phyloP scores from a whole-genome alignment of 2,888 invertebrate genomes.

The Drosophila tripunctata region DNA sequence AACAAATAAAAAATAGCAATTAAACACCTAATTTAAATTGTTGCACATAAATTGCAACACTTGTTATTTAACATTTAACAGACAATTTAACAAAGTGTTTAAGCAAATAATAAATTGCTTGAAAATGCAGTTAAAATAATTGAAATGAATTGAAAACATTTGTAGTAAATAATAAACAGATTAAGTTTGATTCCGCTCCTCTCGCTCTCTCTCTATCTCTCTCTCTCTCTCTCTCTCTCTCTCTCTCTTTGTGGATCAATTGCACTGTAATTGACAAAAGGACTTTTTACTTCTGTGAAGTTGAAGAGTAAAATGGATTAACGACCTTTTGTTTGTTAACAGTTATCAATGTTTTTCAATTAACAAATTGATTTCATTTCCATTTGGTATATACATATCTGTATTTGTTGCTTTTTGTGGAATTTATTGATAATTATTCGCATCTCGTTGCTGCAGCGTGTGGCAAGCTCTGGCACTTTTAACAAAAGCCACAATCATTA shows the following conservation, averaged over 20 bases:
- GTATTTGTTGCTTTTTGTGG: slow-evolving; percentile 4
- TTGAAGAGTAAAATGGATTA: not conserved
- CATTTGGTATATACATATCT: too few relatives aligned
- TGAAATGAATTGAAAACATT: not conserved
- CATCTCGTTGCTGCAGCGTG: slow-evolving; percentile 10
- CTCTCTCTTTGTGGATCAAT: too few relatives aligned
- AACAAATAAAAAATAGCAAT: not conserved
- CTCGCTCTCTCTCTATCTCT: too few relatives aligned
- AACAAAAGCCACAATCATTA: slow-evolving; percentile 37
- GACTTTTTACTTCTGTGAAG: not conserved
- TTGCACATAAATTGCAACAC: not conserved
- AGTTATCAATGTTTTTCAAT: slow-evolving; percentile 13
- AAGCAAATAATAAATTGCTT: too few relatives aligned
- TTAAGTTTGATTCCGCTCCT: too few relatives aligned
- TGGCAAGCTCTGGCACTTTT: slow-evolving; percentile 11
- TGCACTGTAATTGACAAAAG: slow-evolving; percentile 16
- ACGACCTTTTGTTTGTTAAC: slow-evolving; percentile 8
- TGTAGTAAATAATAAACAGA: not conserved
- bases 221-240: too few relatives aligned
- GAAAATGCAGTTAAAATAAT: too few relatives aligned
- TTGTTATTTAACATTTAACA: not conserved
- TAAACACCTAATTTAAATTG: not conserved
- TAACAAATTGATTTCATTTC: slow-evolving; percentile 2
- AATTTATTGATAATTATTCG: slow-evolving; percentile 11
- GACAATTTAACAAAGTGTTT: not conserved